Base-by-base conservation (phyloP, 2,797 vertebrate species). In the Momotus momota region DNA sequence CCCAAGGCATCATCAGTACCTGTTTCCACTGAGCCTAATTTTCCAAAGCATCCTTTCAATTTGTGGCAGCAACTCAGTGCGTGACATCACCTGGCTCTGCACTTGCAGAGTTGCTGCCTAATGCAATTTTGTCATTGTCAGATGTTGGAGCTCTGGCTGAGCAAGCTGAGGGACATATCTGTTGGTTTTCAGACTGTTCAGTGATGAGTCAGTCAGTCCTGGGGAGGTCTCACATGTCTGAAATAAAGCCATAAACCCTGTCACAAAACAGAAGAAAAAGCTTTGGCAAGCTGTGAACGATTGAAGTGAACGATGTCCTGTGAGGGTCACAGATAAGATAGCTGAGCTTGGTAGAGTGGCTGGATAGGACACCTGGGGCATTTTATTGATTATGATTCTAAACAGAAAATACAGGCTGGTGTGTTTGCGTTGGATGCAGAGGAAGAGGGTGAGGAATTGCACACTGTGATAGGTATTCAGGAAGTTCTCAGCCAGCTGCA, bases 281-380 rank as follows among this genome's bases (percentile, higher is more conserved):
- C 67, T 74, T 31, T 67, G 71, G 78, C 90, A 91, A 74, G 40
- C 54, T n/a, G 71, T 16, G 58, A 74, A 9, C 0, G 0, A 15
- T 0, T 48, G 70, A 58, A 81, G 38, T 21, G 85, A 91, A 19
- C 21, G 81, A 92, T 74, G 51, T 43, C 27, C 64, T 38, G 31
- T 17, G 45, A 80, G 75, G 60, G 78, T 69, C 86, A 84, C 80
- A 75, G 66, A 46, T 2, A 35, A 14, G 52, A 19, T 1, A 48
- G 52, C 83, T n/a, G 61, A 48, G 45, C 46, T 88, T 0, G 0
- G 52, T 0, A 0, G 64, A 45, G 51, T 0, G 0, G 64, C 79
- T 80, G 72, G 40, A 29, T 10, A 33, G 48, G 69, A 54, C 14
- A 54, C 41, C 72, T 58, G 35, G 10, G 33, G 20, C 9, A 11